Percentiles rank a stretch among this genome's conserved stretches.
These are phyloP conservation scores for Chascanopsetta lugubris DNA, from an alignment of 2,113 vertebrate genomes.

Conservation along the genomic window DNA sequence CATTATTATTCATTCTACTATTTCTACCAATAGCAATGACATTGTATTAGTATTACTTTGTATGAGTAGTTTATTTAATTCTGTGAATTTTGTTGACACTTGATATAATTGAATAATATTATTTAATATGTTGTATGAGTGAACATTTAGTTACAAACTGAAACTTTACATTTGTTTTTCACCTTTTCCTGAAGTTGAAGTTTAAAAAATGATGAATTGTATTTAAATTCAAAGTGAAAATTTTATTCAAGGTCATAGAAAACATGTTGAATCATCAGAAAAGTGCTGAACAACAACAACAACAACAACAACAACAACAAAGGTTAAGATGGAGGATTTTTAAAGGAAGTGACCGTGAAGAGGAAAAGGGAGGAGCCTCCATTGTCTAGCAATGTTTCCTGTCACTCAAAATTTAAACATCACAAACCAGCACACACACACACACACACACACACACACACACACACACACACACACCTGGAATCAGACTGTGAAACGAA, in stretches of 20 bases:
- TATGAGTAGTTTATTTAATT: no score
- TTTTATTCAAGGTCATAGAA: conserved; percentile 68
- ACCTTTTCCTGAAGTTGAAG: not conserved
- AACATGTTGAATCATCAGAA: conserved; percentile 61
- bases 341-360: not conserved
- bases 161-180: not conserved
- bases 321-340: conserved; percentile 4
- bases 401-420: conserved; percentile 2
- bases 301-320: conserved; percentile 17
- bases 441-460: not conserved
- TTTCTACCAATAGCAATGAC: no score
- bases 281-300: conserved; percentile 50
- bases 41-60: no score
- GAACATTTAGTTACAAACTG: no score
- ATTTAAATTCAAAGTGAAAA: conserved; percentile 39
- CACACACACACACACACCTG: fast-evolving
- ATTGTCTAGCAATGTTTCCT: conserved; percentile 65
- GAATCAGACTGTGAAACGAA: no score
- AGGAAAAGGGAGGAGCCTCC: conserved; percentile 36
- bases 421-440: not conserved
- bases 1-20: no score
- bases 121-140: no score
- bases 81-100: no score
- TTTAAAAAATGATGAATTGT: not conserved
- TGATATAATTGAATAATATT: no score